Evolutionary conservation across 2,888 invertebrate species (phyloP).

Genomic region (Cephus pulcher): DNA sequence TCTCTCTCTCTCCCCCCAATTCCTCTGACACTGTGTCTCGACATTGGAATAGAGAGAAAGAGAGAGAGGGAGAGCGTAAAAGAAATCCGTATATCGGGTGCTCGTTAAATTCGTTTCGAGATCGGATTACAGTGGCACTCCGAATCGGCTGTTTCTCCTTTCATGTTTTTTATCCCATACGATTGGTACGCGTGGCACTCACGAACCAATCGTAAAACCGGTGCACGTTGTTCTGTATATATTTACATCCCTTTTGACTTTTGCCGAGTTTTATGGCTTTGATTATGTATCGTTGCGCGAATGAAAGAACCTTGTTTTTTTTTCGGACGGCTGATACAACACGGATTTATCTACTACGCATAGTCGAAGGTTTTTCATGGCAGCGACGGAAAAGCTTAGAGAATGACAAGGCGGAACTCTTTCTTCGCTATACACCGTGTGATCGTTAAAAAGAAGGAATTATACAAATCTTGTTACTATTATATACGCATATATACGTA

Average conservation of each 20-base stretch:
- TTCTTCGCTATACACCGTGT: neutral
- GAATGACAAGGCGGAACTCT: neutral
- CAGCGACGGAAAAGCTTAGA: neutral
- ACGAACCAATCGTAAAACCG: neutral
- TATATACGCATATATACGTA: neutral
- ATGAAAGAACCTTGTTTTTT: neutral
- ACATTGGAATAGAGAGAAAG: conserved; percentile 19
- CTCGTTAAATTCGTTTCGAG: conserved; percentile 21
- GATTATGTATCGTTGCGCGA: neutral
- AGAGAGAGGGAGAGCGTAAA: conserved; percentile 24
- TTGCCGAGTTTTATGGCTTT: neutral
- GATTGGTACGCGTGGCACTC: neutral
- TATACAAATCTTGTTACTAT: neutral
- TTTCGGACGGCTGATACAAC: neutral
- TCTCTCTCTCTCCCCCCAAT: neutral
- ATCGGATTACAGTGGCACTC: conserved; percentile 15
- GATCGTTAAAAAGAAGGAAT: neutral
- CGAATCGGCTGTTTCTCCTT: neutral
- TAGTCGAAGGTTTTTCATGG: neutral
- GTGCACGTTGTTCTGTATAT: neutral
- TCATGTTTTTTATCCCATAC: neutral
- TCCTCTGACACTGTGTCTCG: conserved; percentile 35
- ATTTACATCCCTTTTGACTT: neutral
- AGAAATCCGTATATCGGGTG: conserved; percentile 10
- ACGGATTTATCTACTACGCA: neutral